A percentile compares a stretch with the other conserved stretches of the same genome.
These are phyloP conservation scores for Nestor notabilis DNA, from an alignment of 2,113 vertebrate genomes.

Conservation along the genomic window DNA sequence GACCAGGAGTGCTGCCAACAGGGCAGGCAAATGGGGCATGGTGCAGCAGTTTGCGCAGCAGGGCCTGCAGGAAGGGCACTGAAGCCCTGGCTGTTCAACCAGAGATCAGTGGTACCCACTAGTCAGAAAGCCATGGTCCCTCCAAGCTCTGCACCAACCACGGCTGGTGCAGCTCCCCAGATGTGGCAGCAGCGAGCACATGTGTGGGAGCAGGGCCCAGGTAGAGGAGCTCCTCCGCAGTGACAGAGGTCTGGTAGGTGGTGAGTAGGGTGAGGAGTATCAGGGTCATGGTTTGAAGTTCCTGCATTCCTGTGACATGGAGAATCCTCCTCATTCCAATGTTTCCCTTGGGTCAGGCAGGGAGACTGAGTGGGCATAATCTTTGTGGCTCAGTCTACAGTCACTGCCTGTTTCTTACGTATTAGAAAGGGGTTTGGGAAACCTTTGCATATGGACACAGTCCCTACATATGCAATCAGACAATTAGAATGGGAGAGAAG, in stretches of 20 bases:
- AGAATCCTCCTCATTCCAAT: background rate
- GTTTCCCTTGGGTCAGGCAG: background rate
- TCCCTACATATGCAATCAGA: background rate
- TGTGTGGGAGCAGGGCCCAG: background rate
- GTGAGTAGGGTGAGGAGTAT: too few relatives aligned
- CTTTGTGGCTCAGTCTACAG: background rate
- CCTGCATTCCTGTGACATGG: background rate
- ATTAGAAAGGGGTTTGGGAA: background rate
- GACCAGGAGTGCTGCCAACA: background rate
- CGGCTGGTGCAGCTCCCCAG: background rate
- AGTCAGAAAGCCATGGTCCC: background rate
- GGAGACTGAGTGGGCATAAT: background rate
- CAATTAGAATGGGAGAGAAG: background rate
- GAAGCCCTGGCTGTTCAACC: background rate
- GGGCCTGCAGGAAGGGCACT: background rate
- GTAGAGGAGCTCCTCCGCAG: background rate
- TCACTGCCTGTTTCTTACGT: background rate
- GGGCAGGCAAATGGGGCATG: background rate
- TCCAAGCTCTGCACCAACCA: background rate
- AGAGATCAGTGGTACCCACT: background rate
- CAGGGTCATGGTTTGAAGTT: background rate
- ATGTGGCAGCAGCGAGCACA: background rate
- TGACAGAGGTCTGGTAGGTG: fast-evolving
- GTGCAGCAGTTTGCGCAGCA: background rate
- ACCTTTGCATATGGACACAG: background rate